Conservation (phyloP, 2,797 vertebrate genomes). For the Platyrinchus mystaceus region DNA sequence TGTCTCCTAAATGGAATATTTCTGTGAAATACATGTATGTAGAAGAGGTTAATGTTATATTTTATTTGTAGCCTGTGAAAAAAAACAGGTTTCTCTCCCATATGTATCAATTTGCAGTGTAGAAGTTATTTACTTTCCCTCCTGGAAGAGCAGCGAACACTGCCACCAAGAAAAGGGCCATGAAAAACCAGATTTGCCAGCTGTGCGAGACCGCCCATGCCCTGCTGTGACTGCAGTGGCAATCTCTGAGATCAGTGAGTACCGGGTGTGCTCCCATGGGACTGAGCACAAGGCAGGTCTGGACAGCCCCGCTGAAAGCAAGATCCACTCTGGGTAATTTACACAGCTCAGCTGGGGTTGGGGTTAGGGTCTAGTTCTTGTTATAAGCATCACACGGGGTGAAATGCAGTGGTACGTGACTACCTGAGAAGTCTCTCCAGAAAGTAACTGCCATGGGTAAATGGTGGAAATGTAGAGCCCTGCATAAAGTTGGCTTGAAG, state of each 20-base stretch:
- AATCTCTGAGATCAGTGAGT: background rate
- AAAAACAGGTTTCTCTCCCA: background rate
- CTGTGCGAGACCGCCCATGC: rapidly evolving
- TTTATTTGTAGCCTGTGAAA: background rate
- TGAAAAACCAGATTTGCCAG: background rate
- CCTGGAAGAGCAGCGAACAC: background rate
- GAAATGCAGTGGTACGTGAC: background rate
- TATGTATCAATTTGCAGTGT: background rate
- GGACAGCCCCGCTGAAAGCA: background rate
- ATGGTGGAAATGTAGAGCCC: background rate
- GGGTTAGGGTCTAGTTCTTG: background rate
- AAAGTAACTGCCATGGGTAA: background rate
- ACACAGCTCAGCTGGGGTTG: background rate
- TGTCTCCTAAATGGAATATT: background rate
- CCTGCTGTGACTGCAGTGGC: background rate
- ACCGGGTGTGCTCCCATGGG: rapidly evolving
- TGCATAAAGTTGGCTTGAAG: background rate
- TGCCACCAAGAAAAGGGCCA: background rate
- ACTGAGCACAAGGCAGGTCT: background rate
- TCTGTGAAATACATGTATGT: background rate
- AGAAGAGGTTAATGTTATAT: background rate
- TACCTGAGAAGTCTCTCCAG: background rate
- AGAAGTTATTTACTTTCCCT: background rate
- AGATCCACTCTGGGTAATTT: background rate
- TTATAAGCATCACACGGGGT: rapidly evolving